phyloP scores from a whole-genome alignment of 2,888 invertebrate genomes.

The Empis stercorea region DNA sequence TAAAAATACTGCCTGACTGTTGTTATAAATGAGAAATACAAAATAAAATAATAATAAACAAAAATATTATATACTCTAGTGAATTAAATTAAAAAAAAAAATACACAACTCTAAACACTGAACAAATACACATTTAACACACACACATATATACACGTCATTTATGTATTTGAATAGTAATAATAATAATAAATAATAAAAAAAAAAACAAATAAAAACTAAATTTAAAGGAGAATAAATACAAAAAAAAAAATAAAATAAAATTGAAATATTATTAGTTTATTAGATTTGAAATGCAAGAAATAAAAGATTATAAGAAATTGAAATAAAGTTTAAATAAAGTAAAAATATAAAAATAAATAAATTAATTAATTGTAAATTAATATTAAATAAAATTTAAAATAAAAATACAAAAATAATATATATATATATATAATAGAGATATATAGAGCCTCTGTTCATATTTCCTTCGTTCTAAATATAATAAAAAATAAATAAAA shows the following conservation, averaged over 20 bases:
- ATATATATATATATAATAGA: background rate
- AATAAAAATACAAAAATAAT: background rate
- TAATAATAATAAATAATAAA: constrained; percentile 1
- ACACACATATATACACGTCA: background rate
- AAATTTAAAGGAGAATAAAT: background rate
- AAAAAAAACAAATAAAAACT: background rate
- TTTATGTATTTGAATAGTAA: background rate
- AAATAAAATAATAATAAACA: constrained; percentile 5
- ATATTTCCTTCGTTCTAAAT: constrained; percentile 10
- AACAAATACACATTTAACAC: background rate
- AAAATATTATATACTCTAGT: constrained; percentile 2
- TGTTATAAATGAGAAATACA: constrained; percentile 11
- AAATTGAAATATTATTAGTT: constrained; percentile 2
- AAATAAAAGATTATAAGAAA: constrained; percentile 1
- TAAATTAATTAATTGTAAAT: constrained; percentile 14
- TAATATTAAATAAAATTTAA: background rate
- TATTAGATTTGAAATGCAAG: background rate
- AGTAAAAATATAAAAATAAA: constrained; percentile 14
- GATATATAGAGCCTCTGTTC: constrained; percentile 8
- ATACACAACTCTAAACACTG: background rate
- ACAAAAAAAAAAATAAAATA: background rate
- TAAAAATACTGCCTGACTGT: constrained; percentile 15
- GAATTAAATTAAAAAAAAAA: background rate
- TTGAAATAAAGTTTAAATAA: no score
- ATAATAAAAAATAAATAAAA: constrained; percentile 1